Base-by-base conservation (phyloP, 2,888 invertebrate genomes). In the Eupsilia transversa region DNA sequence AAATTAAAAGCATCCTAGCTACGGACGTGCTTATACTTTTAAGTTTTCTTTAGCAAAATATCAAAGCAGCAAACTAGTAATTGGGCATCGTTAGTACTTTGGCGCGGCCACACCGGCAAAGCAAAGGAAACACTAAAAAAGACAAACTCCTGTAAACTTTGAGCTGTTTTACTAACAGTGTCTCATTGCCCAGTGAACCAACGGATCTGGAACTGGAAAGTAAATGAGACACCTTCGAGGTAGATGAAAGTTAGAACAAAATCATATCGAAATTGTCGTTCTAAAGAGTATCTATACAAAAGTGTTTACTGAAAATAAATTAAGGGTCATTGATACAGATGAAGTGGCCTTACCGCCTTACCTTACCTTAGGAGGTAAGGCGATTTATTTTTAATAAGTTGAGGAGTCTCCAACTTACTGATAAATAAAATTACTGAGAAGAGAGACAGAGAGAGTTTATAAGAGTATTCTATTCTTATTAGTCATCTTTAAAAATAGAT, bases 31-130 rank as follows among this genome's bases (percentile, higher is more conserved):
- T 41, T 38, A 57, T 14, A 5, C 9, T 20, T 54, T 20, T 35
- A 52, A 33, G 14, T 54, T 72, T 49, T 35, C 14, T 46, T n/a
- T 10, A 20, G 9, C 10, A 61, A 52, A 79, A 43, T 64, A 27
- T 38, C 41, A 59, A 52, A 64, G 43, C 35, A 52, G 43, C 3
- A 56, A 65, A 74, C 60, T 49, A 49, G 27, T 80, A 59, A 73
- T 33, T 80, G 52, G 10, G 9, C 38, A 35, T 74, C 38, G 43
- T 77, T 54, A 80, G 54, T 14, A 80, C 27, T 80, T 74, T 30
- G 12, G 6, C 33, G 23, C 33, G n/a, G 33, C 54, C 38, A 65
- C 46, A 60, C 54, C 20, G 30, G 3, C 46, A 74, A 65, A 82
- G 75, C 77, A 64, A 68, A 27, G 23, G 56, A 27, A 52, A 57